These are phyloP conservation scores for Eudemis profundana DNA, from an alignment of 2,888 invertebrate genomes.

Conservation along the genomic window DNA sequence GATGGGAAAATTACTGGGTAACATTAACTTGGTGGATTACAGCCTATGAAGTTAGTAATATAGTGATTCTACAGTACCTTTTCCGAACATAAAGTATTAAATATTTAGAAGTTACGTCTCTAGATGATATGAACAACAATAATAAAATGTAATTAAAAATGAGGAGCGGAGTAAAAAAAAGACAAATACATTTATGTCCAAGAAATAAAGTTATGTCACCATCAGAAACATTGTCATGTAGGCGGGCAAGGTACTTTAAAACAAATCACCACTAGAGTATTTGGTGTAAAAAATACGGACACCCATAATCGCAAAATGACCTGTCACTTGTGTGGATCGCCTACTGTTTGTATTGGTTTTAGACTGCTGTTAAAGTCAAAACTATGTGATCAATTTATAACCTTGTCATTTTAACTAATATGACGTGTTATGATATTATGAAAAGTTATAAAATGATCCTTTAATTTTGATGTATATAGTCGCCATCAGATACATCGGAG, in stretches of 20 bases:
- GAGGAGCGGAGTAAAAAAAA: neutral
- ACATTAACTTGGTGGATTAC: neutral
- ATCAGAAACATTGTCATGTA: neutral
- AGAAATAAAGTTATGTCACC: neutral
- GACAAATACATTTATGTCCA: neutral
- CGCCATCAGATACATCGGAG: no score
- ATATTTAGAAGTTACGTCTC: slow-evolving; percentile 5
- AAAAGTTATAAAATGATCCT: no score
- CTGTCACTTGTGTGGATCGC: no score
- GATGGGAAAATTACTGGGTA: neutral
- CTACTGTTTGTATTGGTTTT: no score
- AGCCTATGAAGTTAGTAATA: neutral
- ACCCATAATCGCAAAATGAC: no score
- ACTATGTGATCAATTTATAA: no score
- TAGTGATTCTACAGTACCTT: slow-evolving; percentile 26
- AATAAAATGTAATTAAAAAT: neutral
- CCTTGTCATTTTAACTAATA: no score
- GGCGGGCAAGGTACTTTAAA: neutral
- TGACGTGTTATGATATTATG: no score
- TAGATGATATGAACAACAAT: neutral
- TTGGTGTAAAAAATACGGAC: no score
- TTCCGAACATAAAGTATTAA: slow-evolving; percentile 18
- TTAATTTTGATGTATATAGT: no score
- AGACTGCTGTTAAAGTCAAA: no score
- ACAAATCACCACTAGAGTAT: no score